Base-by-base conservation (phyloP, 2,888 invertebrate genomes). In the Fabriciana adippe region DNA sequence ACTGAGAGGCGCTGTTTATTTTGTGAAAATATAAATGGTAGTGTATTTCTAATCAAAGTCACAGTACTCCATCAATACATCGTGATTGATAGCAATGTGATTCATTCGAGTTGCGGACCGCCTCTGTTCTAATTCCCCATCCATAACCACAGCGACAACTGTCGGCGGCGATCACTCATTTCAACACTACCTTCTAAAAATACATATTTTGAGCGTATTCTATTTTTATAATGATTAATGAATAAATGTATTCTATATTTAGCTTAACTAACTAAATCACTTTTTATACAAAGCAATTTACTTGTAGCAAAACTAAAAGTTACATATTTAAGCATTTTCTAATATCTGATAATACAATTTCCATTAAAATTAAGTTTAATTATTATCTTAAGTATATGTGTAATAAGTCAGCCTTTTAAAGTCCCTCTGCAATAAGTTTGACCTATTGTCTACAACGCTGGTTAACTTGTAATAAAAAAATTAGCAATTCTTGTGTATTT, bases 21-120 rank as follows among this genome's bases (percentile, higher is more conserved):
- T 63, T 41, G 21, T 21, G 21, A 56, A 56, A 50, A 14, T 50
- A 50, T 56, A 65, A 53, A 57, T 45, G 59, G 45, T 16, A 65
- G 41, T 65, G 47, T 57, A 35, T 21, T 26, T 31, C 53, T 85
- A 85, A 85, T 87, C 83, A 84, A 79, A 79, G 80, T 78, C 78
- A 75, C 73, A 79, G 77, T 75, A 79, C 82, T 88, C 85, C 85
- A 87, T 89, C 88, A 90, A 89, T 86, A 88, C 88, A 84, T 85
- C 83, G 88, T 91, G 90, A 91, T 90, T 88, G 90, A 90, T 91
- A 86, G 81, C 86, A 75, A 78, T 79, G 79, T 80, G 85, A 81
- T 82, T 83, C 82, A 79, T 80, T 79, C 75, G 77, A 75, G 74
- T 76, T 78, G 68, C 74, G 76, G 79, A 69, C 79, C 76, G 74